Evolutionary conservation across 2,797 vertebrate species (phyloP).

Genomic region (Tokudaia muenninki): DNA sequence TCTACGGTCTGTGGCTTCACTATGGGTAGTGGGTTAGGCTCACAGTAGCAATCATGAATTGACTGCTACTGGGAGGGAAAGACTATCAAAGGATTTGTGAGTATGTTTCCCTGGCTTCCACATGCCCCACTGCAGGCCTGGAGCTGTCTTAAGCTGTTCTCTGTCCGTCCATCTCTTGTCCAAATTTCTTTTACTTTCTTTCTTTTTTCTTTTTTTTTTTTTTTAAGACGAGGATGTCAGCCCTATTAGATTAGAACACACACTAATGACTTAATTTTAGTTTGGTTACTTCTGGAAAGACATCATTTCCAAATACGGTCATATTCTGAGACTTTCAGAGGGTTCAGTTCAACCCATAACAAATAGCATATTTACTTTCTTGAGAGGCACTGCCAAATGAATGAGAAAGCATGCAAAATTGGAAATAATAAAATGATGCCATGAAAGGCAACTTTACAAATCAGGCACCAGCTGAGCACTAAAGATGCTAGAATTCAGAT

Average conservation of each 20-base stretch:
- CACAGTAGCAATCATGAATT: background rate
- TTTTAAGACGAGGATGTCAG: background rate
- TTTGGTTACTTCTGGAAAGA: slow-evolving; percentile 22
- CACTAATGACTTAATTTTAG: background rate
- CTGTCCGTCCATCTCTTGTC: background rate
- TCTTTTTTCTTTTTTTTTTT: background rate
- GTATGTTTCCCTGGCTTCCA: background rate
- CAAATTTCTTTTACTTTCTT: background rate
- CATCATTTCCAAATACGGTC: background rate
- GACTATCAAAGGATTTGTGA: background rate
- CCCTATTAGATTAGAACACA: background rate
- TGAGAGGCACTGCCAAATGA: background rate
- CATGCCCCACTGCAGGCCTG: background rate
- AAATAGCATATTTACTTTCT: background rate
- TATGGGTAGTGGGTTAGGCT: background rate
- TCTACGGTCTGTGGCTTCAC: background rate
- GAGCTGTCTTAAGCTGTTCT: background rate
- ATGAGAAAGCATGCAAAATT: background rate
- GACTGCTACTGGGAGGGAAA: background rate
- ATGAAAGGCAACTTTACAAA: background rate
- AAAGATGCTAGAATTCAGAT: background rate
- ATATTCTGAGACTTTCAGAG: background rate
- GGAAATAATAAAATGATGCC: background rate
- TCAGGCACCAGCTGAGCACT: background rate
- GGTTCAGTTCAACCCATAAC: slow-evolving; percentile 24